Evolutionary conservation across 2,113 vertebrate genomes (phyloP), one percentile per base, ranked within the genome.

Genomic region (Zosterops lateralis): DNA sequence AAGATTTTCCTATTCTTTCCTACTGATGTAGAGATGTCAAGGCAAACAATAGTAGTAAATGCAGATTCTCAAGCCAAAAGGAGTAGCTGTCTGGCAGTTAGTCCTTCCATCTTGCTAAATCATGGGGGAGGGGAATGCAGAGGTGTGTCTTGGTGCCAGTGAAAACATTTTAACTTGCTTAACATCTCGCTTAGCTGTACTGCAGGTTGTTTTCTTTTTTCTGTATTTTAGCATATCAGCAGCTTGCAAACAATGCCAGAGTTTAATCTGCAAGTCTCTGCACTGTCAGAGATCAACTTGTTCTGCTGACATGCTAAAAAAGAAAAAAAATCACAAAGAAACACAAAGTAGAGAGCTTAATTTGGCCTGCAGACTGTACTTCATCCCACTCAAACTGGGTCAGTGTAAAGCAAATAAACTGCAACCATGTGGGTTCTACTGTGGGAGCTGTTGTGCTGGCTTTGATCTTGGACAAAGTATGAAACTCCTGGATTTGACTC

Each of bases 401-500:
- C 57, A 54, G 40, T 14, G n/a, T 65, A 92, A 90, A 84, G 64
- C 73, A 93, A 94, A 92, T 90, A 84, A 95, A 76, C 82, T 84
- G 34, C 66, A 88, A 47, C 40, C n/a, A 0, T 50, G 48, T 84
- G 89, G 8, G 15, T 65, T 94, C 67, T 88, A 26, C 60, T 83
- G n/a, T 32, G 64, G 65, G 26, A 89, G 68, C 56, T 79, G 44
- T 60, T 80, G 40, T 53, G 36, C 56, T 92, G 94, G 88, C 92
- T 95, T 92, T 91, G 70, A 86, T 97, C 90, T 79, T 62, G 45
- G 17, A 45, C 54, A 85, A 92, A 81, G 74, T 56, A 67, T 68
- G 65, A 94, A 90, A 54, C 47, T 88, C 48, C 54, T 89, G 90
- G 44, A 65, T 73, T 36, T 96, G 90, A 94, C 87, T 93, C 94